Percentiles rank a stretch among this genome's conserved stretches.
phyloP scores from a whole-genome alignment of 2,888 invertebrate species.

The Boloria euphrosyne region DNA sequence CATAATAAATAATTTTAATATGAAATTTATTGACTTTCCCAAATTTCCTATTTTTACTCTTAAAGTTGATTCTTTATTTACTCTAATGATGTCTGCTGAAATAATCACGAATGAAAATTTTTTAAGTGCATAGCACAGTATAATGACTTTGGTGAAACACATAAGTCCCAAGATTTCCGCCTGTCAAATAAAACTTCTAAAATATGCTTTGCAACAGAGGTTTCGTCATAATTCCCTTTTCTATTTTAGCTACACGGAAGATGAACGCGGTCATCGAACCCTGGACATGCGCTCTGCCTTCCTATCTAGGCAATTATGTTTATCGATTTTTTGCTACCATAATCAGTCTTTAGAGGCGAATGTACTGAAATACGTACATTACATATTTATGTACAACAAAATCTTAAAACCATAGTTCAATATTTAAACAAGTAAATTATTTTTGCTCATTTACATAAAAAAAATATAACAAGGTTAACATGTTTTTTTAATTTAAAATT shows the following conservation, averaged over 20 bases:
- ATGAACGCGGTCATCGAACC: constrained; percentile 58
- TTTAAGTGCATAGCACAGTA: too few relatives aligned
- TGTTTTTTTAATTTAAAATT: neutral
- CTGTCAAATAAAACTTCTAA: constrained; percentile 33
- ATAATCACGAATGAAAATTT: too few relatives aligned
- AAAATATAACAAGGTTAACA: neutral
- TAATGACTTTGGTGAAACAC: neutral
- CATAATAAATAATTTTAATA: too few relatives aligned
- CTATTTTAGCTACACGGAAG: constrained; percentile 66
- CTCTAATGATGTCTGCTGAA: too few relatives aligned
- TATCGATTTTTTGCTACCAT: constrained; percentile 41
- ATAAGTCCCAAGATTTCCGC: constrained; percentile 32
- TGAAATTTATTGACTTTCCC: too few relatives aligned
- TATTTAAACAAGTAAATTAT: too few relatives aligned
- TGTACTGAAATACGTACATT: constrained; percentile 11
- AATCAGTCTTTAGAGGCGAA: constrained; percentile 27
- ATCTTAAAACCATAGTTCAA: too few relatives aligned
- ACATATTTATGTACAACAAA: too few relatives aligned
- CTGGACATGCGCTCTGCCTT: constrained; percentile 49
- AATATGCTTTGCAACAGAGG: constrained; percentile 23
- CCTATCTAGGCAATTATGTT: constrained; percentile 47
- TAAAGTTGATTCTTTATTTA: too few relatives aligned
- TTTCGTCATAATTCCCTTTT: constrained; percentile 41
- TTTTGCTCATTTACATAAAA: too few relatives aligned
- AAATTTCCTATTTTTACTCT: too few relatives aligned